phyloP scores from a whole-genome alignment of 2,888 invertebrate genomes.

The Cybosia mesomella region DNA sequence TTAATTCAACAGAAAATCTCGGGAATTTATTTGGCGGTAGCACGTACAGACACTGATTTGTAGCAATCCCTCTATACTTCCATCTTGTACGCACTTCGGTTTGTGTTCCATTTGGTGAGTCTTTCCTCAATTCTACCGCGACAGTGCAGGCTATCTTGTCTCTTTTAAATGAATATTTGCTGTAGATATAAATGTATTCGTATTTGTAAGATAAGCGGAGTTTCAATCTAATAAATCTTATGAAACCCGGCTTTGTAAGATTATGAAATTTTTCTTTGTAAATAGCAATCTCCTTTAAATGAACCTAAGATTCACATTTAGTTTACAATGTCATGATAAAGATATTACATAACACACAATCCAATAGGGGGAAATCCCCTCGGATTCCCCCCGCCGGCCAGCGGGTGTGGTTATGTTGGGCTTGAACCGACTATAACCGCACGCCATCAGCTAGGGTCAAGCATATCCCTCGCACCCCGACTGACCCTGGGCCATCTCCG shows the following conservation, averaged over 20 bases:
- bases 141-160: conserved; percentile 18
- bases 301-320: neutral
- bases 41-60: conserved; percentile 20
- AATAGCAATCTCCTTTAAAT: neutral
- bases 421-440: too few species aligned
- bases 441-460: too few species aligned
- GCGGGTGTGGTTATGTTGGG: too few species aligned
- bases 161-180: conserved; percentile 49
- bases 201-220: conserved; percentile 42
- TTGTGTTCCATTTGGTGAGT: conserved; percentile 43
- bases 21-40: conserved; percentile 10
- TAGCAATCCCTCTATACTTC: conserved; percentile 24
- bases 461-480: too few species aligned
- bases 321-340: neutral
- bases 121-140: conserved; percentile 33
- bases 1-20: conserved; percentile 23
- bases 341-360: neutral
- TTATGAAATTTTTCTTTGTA: conserved; percentile 5
- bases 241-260: conserved; percentile 8
- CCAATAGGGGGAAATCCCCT: too few species aligned
- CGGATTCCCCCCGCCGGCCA: too few species aligned
- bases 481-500: too few species aligned
- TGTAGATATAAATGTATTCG: conserved; percentile 25
- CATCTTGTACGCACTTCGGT: conserved; percentile 31
- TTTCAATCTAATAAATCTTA: conserved; percentile 42